phyloP scores from a whole-genome alignment of 2,888 invertebrate species.

The Stenchaetothrips biformis region DNA sequence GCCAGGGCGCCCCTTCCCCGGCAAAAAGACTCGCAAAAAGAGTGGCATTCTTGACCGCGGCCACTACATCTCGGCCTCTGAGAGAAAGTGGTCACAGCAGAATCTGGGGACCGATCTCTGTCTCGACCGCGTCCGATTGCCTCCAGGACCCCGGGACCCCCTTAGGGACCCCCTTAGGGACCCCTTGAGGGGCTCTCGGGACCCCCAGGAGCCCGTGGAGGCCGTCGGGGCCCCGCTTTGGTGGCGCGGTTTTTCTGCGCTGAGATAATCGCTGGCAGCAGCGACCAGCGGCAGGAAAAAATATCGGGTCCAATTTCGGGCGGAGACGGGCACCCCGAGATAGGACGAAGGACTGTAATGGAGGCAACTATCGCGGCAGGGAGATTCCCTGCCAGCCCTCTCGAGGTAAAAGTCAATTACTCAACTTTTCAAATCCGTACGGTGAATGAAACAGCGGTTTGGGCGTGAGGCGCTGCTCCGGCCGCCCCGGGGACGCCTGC shows the following conservation, averaged over 20 bases:
- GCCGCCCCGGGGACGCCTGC: background rate
- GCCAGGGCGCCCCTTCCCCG: too few species aligned
- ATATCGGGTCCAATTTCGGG: constrained; percentile 11
- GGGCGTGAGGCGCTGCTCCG: background rate
- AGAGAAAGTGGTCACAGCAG: too few species aligned
- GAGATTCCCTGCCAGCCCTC: background rate
- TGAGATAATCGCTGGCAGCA: background rate
- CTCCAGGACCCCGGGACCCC: too few species aligned
- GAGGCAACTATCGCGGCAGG: background rate
- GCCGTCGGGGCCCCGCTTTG: background rate
- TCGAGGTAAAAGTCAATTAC: background rate
- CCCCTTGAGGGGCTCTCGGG: too few species aligned
- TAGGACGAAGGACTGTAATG: background rate
- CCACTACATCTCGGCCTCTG: too few species aligned
- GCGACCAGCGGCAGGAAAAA: background rate
- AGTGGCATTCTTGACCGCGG: too few species aligned
- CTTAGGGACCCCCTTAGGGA: too few species aligned
- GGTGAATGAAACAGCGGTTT: background rate
- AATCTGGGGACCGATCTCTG: too few species aligned
- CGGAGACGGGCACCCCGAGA: background rate
- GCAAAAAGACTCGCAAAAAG: too few species aligned
- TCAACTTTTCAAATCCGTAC: constrained; percentile 15
- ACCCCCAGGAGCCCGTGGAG: too few species aligned
- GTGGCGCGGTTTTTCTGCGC: constrained; percentile 4
- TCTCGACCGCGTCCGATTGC: too few species aligned